Evolutionary conservation across 2,797 vertebrate species (phyloP), one percentile per base, ranked within the genome.

Genomic region (Mormyrops boulengeri): DNA sequence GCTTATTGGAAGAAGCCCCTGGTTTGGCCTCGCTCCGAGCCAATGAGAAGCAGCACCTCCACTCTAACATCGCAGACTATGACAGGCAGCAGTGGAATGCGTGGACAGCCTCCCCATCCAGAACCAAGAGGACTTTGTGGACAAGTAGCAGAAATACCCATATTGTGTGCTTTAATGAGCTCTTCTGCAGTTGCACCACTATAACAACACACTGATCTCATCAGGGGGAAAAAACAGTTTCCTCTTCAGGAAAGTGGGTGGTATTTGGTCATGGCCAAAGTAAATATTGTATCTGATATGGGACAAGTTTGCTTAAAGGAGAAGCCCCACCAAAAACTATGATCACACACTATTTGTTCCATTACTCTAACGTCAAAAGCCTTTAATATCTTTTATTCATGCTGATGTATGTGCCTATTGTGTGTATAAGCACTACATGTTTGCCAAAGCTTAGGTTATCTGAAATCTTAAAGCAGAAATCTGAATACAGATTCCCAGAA

Each of bases 251-350:
- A 91, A 91, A 91, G 92, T 91, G 92, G 90, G 91, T 92, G 91
- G 91, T 94, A 91, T 90, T 92, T 92, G 90, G 89, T 89, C 90
- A 91, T 85, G 82, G 60, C 82, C 34, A 88, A 17, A 77, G 90
- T 91, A 92, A 94, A 93, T 91, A 93, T 85, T 92, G 62, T 91
- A 91, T 89, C 80, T 88, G 90, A 87, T 91, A 89, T n/a, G 7
- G 62, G 89, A 89, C 90, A 69, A 77, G 38, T 85, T 85, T 44
- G 50, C 80, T 62, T 62, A 84, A 60, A 49, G 53, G 77, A 84
- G n/a, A n/a, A 84, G 53, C 34, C 77, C 38, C 30, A 89, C 53
- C 77, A 89, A 26, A 89, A 60, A 85, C 2, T 4, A 84, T 17
- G 53, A 47, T 22, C 50, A 60, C 17, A 89, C 9, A 47, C 38